Evolutionary conservation across 2,797 vertebrate genomes (phyloP), one percentile per base, ranked within the genome.

Genomic region (Lindbergichthys nudifrons): DNA sequence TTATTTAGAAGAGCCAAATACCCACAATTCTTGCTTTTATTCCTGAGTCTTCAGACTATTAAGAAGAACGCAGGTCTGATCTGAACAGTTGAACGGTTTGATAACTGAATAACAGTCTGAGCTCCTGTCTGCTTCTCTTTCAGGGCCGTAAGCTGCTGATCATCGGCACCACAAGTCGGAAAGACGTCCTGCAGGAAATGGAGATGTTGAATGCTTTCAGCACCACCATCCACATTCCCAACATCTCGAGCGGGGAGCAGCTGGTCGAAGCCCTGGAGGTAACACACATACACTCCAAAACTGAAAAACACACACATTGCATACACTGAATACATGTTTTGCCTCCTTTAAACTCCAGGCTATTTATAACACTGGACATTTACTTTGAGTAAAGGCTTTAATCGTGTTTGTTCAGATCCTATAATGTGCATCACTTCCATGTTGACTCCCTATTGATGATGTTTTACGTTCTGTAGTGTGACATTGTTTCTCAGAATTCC

Each of bases 111-210:
- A 2, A 4, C 19, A 16, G 13, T 41, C 19, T 65, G 13, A 69
- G 23, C 19, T 42, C 26, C 1, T 0, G 21, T 65, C 70, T 77
- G 62, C 61, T 18, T 62, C 23, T 78, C 54, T 68, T 39, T 70
- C 92, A 98, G 98, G 96, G 96, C 18, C 97, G 97, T 18, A 99
- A 99, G 92, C 94, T 99, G 5, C 94, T 99, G 32, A 98, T 99
- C 93, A 96, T 99, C 26, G 97, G 97, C 32, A 99, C 97, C 86
- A 98, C 97, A 0, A 99, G 97, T 69, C 96, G 97, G 70, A 98
- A 96, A 85, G 97, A 98, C 0, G 97, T 99, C 65, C 95, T 99
- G 41, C 96, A 97, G 92, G 97, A 98, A 82, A 99, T 99, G 97
- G 97, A 97, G 74, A 99, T 99, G 98, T 80, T 98, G 15, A 95